A percentile compares a stretch with the other conserved stretches of the same genome.
These are phyloP conservation scores for Acleris emargana DNA, from an alignment of 2,888 invertebrate species.

Conservation along the genomic window DNA sequence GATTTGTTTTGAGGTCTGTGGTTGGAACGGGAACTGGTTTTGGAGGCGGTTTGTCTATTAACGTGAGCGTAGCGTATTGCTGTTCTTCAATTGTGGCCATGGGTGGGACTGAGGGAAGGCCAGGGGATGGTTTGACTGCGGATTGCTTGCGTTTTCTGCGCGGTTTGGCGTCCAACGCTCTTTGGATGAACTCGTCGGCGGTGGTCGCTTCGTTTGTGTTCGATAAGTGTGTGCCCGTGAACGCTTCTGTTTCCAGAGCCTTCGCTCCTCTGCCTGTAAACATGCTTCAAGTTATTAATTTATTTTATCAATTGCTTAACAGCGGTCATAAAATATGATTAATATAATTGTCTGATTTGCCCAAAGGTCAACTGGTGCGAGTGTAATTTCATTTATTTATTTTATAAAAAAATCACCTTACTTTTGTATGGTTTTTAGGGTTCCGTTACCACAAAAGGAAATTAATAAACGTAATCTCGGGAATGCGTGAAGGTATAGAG, in stretches of 20 bases:
- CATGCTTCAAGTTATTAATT: conserved; percentile 14
- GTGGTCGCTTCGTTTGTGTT: conserved; percentile 43
- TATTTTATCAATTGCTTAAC: no score
- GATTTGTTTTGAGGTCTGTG: conserved; percentile 43
- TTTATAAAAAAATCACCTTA: no score
- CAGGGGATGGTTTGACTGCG: not conserved
- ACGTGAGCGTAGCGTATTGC: conserved; percentile 42
- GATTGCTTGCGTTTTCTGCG: conserved; percentile 37
- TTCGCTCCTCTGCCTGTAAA: conserved; percentile 57
- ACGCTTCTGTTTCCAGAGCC: conserved; percentile 51
- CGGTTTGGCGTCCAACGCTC: conserved; percentile 44
- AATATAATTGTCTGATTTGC: no score
- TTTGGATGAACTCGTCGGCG: conserved; percentile 59
- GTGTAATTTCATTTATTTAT: no score
- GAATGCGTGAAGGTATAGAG: no score
- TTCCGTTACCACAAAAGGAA: no score
- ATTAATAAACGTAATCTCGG: no score
- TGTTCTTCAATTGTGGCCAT: conserved; percentile 15
- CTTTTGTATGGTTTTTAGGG: no score
- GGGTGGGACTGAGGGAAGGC: not conserved
- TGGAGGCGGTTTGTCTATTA: conserved; percentile 38
- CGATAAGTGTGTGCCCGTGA: conserved; percentile 36
- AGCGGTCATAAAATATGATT: no score
- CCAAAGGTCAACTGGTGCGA: no score
- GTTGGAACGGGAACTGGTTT: conserved; percentile 29